Evolutionary conservation across 2,113 vertebrate species (phyloP), one percentile per base, ranked within the genome.

Genomic region (Neodontobutis hainanensis): DNA sequence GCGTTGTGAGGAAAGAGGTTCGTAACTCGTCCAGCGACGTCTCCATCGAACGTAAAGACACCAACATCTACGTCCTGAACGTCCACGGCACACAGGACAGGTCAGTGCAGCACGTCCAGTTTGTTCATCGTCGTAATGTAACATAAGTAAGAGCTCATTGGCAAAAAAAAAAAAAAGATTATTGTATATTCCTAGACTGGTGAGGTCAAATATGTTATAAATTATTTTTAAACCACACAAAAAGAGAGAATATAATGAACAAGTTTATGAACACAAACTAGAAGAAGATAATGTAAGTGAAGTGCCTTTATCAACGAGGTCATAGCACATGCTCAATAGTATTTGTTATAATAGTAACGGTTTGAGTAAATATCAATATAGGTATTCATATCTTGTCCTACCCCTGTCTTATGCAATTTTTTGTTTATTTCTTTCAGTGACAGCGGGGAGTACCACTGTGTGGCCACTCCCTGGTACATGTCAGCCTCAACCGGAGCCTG

Each of bases 401-500:
- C 51, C 0, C 48, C 48, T 60, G 2, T 68, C 12, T 42, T 16
- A 5, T 38, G 27, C 8, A 27, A 3, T 2, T 27, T n/a, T 27
- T 27, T 27, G 19, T 27, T 2, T 66, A 47, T 73, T 55, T 4
- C 42, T 60, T 35, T 4, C 70, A 94, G 92, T 0, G 95, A 97
- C 87, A 93, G 94, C 0, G 96, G 96, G 1, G 94, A 96, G 82
- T 97, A 98, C 68, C 93, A 94, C 75, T 99, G 97, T 4, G 7
- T 82, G 0, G 94, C 93, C 77, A 96, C 94, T 0, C 96, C 97
- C 0, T 99, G 97, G 96, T 92, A 95, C 62, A 90, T 87, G 19
- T 94, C 94, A 0, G 58, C 87, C 11, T 78, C 93, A 0, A 93
- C 92, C 0, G 94, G 94, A 0, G 75, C 84, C 44, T 98, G 97